A percentile compares a stretch with the other conserved stretches of the same genome.
Conservation (phyloP, 92 coral and sea anemone species). For the Hydrozoanthus gracilis region DNA sequence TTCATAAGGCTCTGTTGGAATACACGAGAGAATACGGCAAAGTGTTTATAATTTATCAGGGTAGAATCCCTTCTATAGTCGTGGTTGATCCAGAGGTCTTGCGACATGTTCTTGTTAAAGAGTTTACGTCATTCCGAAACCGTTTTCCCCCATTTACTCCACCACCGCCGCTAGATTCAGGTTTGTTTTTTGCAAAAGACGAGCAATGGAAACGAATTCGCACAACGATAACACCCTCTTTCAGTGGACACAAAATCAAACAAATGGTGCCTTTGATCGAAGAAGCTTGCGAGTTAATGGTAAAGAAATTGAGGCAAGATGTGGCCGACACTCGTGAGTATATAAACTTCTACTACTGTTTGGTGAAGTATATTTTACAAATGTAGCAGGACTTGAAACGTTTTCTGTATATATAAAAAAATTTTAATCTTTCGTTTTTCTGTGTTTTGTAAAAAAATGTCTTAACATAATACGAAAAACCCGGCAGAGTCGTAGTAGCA, state of each 20-base stretch:
- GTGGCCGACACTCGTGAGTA: constrained; percentile 28
- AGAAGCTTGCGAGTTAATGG: constrained; percentile 31
- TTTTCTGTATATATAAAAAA: too few relatives aligned
- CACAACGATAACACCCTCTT: constrained; percentile 17
- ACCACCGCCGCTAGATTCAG: constrained; percentile 17
- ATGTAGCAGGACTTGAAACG: neutral
- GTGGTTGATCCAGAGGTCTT: constrained; percentile 28
- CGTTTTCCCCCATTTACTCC: constrained; percentile 19
- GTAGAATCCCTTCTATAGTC: constrained; percentile 36
- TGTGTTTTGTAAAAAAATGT: too few relatives aligned
- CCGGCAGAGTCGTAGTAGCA: too few relatives aligned
- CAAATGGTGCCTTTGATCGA: constrained; percentile 40
- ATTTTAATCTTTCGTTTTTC: too few relatives aligned
- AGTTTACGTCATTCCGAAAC: constrained; percentile 17
- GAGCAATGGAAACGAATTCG: constrained; percentile 42
- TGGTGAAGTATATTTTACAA: neutral
- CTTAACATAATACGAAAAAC: too few relatives aligned
- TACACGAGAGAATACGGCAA: constrained; percentile 36
- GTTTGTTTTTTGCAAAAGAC: constrained; percentile 31
- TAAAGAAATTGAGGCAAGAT: constrained; percentile 19
- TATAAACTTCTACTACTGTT: neutral
- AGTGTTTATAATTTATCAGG: constrained; percentile 14
- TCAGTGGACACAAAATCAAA: constrained; percentile 32
- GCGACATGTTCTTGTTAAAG: constrained; percentile 26
- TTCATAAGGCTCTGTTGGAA: constrained; percentile 32